Percentiles rank a stretch among this genome's conserved stretches.
These are phyloP conservation scores for Ischnus inquisitorius DNA, from an alignment of 2,888 invertebrate genomes.

Conservation along the genomic window DNA sequence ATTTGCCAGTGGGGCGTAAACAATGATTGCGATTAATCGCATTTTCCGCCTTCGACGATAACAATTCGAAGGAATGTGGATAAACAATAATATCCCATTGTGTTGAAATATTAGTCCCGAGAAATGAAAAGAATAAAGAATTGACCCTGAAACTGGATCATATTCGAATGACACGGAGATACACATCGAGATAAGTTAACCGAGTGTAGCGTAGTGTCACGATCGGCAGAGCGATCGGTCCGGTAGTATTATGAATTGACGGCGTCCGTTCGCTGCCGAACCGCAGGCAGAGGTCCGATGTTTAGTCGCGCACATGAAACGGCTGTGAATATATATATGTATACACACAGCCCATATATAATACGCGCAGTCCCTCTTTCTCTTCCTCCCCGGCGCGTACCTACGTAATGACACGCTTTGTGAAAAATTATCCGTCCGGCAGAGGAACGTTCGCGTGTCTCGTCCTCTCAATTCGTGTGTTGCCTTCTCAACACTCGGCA, in stretches of 20 bases:
- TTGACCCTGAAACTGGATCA: constrained; percentile 56
- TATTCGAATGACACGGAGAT: constrained; percentile 47
- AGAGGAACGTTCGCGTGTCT: constrained; percentile 50
- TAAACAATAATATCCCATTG: neutral
- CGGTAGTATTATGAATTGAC: constrained; percentile 56
- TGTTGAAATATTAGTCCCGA: neutral
- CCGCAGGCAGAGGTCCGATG: constrained; percentile 36
- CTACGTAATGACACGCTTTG: constrained; percentile 58
- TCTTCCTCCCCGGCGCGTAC: constrained; percentile 22
- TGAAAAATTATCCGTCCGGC: constrained; percentile 57
- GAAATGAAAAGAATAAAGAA: neutral
- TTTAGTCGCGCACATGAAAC: constrained; percentile 25
- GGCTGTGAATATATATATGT: neutral
- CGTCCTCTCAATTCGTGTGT: constrained; percentile 41
- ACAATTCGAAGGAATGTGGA: neutral
- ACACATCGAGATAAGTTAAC: constrained; percentile 35
- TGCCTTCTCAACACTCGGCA: constrained; percentile 22
- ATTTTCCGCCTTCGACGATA: neutral
- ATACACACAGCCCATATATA: neutral
- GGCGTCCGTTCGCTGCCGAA: constrained; percentile 57
- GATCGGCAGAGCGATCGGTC: constrained; percentile 58
- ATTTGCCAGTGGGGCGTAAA: constrained; percentile 22
- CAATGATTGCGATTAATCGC: neutral
- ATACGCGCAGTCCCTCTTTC: constrained; percentile 2
- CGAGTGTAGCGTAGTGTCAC: constrained; percentile 55